These are phyloP conservation scores for Tupaia chinensis DNA, from an alignment of 2,113 vertebrate genomes.

Conservation along the genomic window DNA sequence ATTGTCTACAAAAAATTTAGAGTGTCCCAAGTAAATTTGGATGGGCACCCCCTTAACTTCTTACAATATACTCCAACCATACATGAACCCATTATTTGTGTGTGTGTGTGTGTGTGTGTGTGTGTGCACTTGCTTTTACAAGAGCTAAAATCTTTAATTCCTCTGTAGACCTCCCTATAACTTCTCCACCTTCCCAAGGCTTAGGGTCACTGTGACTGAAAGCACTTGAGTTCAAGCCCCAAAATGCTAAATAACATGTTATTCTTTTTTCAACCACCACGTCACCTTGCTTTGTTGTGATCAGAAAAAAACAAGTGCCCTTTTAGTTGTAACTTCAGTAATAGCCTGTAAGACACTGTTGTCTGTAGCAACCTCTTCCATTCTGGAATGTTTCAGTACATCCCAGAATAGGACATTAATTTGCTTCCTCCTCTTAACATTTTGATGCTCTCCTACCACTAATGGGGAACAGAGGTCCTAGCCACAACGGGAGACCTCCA, in stretches of 20 bases:
- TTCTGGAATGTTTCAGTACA: not conserved
- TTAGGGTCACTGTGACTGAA: not conserved
- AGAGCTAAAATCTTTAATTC: too few species aligned
- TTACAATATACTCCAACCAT: not conserved
- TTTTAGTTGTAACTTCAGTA: not conserved
- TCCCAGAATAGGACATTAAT: conserved; percentile 52
- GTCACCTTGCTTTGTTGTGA: not conserved
- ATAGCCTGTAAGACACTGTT: not conserved
- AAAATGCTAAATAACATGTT: not conserved
- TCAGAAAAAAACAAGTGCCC: not conserved
- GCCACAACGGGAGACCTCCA: conserved; percentile 51
- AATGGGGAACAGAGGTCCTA: conserved; percentile 71
- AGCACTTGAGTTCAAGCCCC: not conserved
- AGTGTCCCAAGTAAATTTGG: not conserved
- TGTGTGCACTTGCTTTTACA: too few species aligned
- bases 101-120: too few species aligned
- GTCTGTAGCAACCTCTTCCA: not conserved
- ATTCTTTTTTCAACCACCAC: not conserved
- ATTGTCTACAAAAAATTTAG: not conserved
- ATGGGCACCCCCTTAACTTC: not conserved
- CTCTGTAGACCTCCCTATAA: not conserved
- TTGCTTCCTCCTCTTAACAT: conserved; percentile 48
- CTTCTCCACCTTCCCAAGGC: not conserved
- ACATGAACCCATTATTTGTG: not conserved
- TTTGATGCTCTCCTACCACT: conserved; percentile 16